These are phyloP conservation scores for Pipistrellus pipistrellus DNA, from an alignment of 2,797 vertebrate genomes.

Conservation along the genomic window DNA sequence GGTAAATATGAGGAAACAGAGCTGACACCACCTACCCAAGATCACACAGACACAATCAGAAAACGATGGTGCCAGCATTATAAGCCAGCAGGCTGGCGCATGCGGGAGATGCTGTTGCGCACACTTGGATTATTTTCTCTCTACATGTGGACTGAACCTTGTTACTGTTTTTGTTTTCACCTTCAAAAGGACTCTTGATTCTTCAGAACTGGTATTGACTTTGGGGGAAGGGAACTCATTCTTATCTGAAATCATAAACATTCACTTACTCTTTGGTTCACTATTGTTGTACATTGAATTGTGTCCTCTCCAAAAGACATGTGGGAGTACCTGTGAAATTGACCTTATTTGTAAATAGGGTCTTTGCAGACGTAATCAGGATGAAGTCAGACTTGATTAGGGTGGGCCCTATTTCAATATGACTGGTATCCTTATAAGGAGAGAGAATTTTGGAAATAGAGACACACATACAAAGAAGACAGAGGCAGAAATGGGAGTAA, in stretches of 20 bases:
- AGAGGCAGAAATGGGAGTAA: background rate
- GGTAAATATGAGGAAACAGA: background rate
- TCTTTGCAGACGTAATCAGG: background rate
- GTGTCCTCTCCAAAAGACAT: background rate
- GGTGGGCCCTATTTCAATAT: background rate
- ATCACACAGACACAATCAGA: background rate
- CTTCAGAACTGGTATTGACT: background rate
- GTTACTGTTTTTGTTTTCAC: background rate
- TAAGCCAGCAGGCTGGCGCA: background rate
- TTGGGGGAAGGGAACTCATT: background rate
- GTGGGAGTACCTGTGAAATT: background rate
- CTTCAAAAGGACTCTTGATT: background rate
- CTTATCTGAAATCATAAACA: background rate
- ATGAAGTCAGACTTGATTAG: background rate
- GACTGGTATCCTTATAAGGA: background rate
- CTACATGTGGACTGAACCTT: background rate
- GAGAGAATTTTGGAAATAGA: background rate
- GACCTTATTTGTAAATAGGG: conserved; percentile 11
- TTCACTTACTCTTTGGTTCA: background rate
- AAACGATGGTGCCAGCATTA: background rate
- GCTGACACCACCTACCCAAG: background rate
- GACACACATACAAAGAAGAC: background rate
- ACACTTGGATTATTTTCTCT: background rate
- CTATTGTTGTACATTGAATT: background rate
- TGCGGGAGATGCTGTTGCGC: fast-evolving